Evolutionary conservation across 2,888 invertebrate genomes (phyloP).

Genomic region (Griposia aprilina): DNA sequence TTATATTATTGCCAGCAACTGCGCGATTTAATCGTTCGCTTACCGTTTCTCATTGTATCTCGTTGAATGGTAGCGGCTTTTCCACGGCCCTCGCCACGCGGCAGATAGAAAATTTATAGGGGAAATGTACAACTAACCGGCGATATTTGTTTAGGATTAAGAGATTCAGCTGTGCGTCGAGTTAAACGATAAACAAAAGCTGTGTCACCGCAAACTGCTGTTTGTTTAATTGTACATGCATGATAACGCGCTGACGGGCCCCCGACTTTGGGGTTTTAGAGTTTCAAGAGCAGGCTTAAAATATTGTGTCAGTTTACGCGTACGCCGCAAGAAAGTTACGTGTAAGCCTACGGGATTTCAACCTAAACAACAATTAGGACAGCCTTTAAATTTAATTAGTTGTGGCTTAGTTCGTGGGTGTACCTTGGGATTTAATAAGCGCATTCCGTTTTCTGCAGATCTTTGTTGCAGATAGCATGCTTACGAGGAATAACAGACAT

Average conservation of each 20-base stretch:
- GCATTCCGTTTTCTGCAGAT: slow-evolving; percentile 64
- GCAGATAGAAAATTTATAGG: slow-evolving; percentile 80
- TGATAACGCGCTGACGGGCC: slow-evolving; percentile 84
- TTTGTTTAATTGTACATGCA: slow-evolving; percentile 88
- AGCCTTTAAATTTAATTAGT: slow-evolving; percentile 69
- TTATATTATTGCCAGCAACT: slow-evolving; percentile 88
- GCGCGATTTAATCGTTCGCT: slow-evolving; percentile 87
- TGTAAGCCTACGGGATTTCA: slow-evolving; percentile 67
- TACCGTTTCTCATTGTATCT: slow-evolving; percentile 88
- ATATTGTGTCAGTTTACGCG: slow-evolving; percentile 73
- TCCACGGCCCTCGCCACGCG: slow-evolving; percentile 70
- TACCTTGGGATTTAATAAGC: slow-evolving; percentile 62
- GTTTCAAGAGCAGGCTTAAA: slow-evolving; percentile 75
- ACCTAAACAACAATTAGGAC: slow-evolving; percentile 66
- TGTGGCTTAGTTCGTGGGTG: slow-evolving; percentile 56
- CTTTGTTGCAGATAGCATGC: slow-evolving; percentile 52
- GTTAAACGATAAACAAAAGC: slow-evolving; percentile 88
- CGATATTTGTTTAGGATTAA: slow-evolving; percentile 89
- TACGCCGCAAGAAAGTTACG: slow-evolving; percentile 71
- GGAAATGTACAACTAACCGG: slow-evolving; percentile 68
- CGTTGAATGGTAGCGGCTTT: slow-evolving; percentile 76
- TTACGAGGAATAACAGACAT: slow-evolving; percentile 57
- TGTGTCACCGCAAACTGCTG: slow-evolving; percentile 84
- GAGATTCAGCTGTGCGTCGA: slow-evolving; percentile 84
- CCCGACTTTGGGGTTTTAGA: slow-evolving; percentile 71